Base-by-base conservation (phyloP, 2,888 invertebrate species). In the Phyllotreta striolata region DNA sequence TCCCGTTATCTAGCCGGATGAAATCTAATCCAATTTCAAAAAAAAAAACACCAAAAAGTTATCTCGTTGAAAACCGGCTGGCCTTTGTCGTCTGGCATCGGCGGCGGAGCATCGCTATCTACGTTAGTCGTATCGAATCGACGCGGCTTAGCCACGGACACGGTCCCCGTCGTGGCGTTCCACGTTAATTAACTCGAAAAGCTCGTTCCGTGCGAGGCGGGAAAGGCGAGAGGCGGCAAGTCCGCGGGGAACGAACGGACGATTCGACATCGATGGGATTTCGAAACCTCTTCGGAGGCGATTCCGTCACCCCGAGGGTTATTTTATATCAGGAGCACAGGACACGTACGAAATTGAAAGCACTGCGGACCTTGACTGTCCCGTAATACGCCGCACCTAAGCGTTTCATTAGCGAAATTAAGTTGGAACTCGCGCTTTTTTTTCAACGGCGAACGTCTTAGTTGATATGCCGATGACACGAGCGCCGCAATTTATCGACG, bases 241-340 rank as follows among this genome's bases (percentile, higher is more conserved):
- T 62, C 62, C 62, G 39, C 44, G 39, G 62, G 62, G 66, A 60
- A 43, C 38, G 60, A 51, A 49, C 58, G 62, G 62, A 52, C 62
- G 40, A 62, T 66, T 66, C 65, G 62, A 62, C 62, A 66, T 66
- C 60, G 59, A 60, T 59, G 62, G 66, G 66, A 66, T 59, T 66
- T 66, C 66, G 62, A 66, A 66, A 62, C 66, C 62, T 65, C 66
- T 62, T 66, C 55, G 66, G 66, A 62, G 62, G 59, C 59, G 66
- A 62, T 59, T 62, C 54, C 58, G 66, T 66, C 65, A 65, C 65
- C 65, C 62, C 46, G 65, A 65, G 65, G 62, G 65, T 65, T 62
- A 55, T 65, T 65, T 62, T 65, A 65, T 57, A 62, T 64, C 61
- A 52, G 56, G 64, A 56, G 57, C 52, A 61, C 62, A 57, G 57